Conservation (phyloP, 2,888 invertebrate genomes). For the Habrosyne pyritoides region DNA sequence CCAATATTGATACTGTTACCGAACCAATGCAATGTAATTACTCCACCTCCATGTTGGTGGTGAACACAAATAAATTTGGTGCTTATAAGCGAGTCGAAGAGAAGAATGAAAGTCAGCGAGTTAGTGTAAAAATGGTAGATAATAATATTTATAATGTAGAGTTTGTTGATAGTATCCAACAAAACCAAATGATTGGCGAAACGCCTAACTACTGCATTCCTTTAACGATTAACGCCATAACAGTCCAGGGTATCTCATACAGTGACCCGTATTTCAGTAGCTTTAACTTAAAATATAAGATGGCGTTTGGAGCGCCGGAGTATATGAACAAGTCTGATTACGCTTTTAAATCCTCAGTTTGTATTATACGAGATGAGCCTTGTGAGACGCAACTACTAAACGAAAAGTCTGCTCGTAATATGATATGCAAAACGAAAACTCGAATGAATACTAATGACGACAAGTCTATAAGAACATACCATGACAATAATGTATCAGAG, state of each 20-base stretch:
- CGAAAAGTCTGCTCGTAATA: slow-evolving; percentile 72
- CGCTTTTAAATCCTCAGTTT: slow-evolving; percentile 85
- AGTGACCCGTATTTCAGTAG: slow-evolving; percentile 84
- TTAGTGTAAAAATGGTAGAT: slow-evolving; percentile 83
- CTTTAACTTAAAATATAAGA: slow-evolving; percentile 84
- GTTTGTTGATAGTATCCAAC: slow-evolving; percentile 84
- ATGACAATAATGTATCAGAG: slow-evolving; percentile 78
- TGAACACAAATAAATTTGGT: slow-evolving; percentile 84
- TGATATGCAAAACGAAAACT: slow-evolving; percentile 72
- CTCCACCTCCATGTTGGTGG: slow-evolving; percentile 85
- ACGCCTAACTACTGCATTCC: slow-evolving; percentile 84
- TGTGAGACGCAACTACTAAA: slow-evolving; percentile 75
- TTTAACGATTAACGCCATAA: slow-evolving; percentile 84
- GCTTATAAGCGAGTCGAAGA: slow-evolving; percentile 82
- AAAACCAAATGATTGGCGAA: slow-evolving; percentile 84
- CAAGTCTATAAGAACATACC: slow-evolving; percentile 66
- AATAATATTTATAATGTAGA: slow-evolving; percentile 84
- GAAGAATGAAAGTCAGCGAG: slow-evolving; percentile 82
- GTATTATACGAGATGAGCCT: slow-evolving; percentile 81
- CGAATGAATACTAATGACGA: slow-evolving; percentile 69
- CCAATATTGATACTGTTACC: slow-evolving; percentile 84
- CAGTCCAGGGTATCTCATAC: slow-evolving; percentile 85
- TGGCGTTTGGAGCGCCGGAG: slow-evolving; percentile 81
- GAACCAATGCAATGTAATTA: slow-evolving; percentile 84
- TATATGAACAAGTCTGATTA: slow-evolving; percentile 85